A percentile compares a stretch with the other conserved stretches of the same genome.
Evolutionary conservation across 2,888 invertebrate genomes (phyloP).

Genomic region (Zygothrica quintamaculata): DNA sequence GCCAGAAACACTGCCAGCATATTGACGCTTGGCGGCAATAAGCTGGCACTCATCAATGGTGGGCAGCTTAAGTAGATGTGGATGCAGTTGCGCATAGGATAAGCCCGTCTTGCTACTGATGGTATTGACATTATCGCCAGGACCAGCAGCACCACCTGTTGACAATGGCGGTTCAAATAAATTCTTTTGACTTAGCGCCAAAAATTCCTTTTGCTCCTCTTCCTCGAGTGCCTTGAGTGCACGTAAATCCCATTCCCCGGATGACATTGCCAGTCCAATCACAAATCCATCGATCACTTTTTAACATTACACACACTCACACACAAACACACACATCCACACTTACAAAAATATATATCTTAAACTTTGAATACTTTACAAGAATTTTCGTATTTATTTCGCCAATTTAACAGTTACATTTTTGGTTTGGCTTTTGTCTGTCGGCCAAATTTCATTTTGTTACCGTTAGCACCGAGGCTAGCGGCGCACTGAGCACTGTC

Average conservation of each 20-base stretch:
- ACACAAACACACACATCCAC: not conserved
- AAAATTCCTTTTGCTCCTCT: slow-evolving; percentile 83
- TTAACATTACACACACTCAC: slow-evolving; percentile 11
- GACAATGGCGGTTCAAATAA: slow-evolving; percentile 77
- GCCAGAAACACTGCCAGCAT: slow-evolving; percentile 41
- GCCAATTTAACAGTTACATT: slow-evolving; percentile 44
- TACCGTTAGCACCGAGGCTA: slow-evolving; percentile 68
- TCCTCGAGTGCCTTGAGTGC: slow-evolving; percentile 85
- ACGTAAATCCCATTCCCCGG: slow-evolving; percentile 84
- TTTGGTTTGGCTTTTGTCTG: slow-evolving; percentile 3
- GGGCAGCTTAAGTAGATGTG: slow-evolving; percentile 81
- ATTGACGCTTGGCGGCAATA: slow-evolving; percentile 65
- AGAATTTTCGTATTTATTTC: slow-evolving; percentile 23
- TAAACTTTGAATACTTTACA: not conserved
- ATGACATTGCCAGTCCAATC: slow-evolving; percentile 77
- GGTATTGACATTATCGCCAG: slow-evolving; percentile 21
- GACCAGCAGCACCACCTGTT: slow-evolving; percentile 43
- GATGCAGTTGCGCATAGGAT: slow-evolving; percentile 78
- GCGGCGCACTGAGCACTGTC: slow-evolving; percentile 64
- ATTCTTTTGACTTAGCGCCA: slow-evolving; percentile 82
- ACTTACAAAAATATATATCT: not conserved
- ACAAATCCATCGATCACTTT: not conserved
- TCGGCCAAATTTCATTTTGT: slow-evolving; percentile 18
- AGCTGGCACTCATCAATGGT: slow-evolving; percentile 82
- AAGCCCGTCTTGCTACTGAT: slow-evolving; percentile 41